Evolutionary conservation across 2,888 invertebrate genomes (phyloP), one percentile per base, ranked within the genome.

Genomic region (Ennomos fuscantarius): DNA sequence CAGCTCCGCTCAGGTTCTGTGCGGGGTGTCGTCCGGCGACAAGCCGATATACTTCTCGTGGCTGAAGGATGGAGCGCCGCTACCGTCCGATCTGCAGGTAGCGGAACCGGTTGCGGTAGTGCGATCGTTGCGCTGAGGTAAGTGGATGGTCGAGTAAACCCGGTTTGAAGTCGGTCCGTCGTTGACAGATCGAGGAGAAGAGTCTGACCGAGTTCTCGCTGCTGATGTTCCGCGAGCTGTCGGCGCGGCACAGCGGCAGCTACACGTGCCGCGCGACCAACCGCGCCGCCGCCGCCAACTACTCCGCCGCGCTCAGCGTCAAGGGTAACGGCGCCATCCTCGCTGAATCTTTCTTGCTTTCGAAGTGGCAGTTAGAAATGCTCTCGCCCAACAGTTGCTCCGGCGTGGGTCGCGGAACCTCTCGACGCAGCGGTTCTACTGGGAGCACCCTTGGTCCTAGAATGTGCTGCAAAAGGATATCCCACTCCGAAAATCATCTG

Each of bases 1-100:
- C 68, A 95, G 97, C 79, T 91, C 97, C 50, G 96, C 95, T 65
- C 95, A 97, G 81, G 95, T 97, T 55, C 94, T 97, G 9, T 96
- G 96, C 81, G 95, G 95, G 46, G 95, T 96, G 56, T 95, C 95
- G 53, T 93, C 94, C 9, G 95, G 95, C 15, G 95, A 95, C 84
- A 94, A 94, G 85, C 95, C 95, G 36, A 91, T 95, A 68, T 94
- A 94, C 81, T 95, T 95, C 76, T 92, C 94, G 41, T 95, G 95
- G 95, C 87, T 94, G 60, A 95, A 95, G 73, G 95, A 95, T 69
- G 94, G 93, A 49, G 88, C 87, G 41, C 93, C 94, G 10, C 86
- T 95, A 60, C 93, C 94, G 0, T 79, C 93, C n/a, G 86, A 91
- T 59, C 84, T 95, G 50, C 95, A 95, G 93, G 95, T 95, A 41